These are phyloP conservation scores for Patella pellucida DNA, from an alignment of 2,888 invertebrate species.

Conservation along the genomic window DNA sequence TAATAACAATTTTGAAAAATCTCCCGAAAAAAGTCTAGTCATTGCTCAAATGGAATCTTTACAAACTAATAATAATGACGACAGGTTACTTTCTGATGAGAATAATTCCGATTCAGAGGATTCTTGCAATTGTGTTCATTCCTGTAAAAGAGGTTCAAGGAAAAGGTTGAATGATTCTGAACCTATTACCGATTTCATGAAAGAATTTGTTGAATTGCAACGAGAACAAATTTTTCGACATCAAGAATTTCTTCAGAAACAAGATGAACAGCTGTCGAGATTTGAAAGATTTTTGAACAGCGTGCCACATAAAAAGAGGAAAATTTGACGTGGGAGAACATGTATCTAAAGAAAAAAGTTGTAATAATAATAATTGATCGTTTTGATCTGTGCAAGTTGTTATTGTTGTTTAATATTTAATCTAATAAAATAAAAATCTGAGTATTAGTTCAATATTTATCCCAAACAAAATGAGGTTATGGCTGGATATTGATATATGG, in stretches of 20 bases:
- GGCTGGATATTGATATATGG: too few species aligned
- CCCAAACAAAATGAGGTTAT: too few species aligned
- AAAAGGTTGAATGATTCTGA: neutral
- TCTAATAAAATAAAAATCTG: too few species aligned
- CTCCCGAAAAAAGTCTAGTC: neutral
- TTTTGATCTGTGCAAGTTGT: too few species aligned
- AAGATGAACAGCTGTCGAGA: neutral
- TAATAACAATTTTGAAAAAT: too few species aligned
- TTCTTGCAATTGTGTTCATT: neutral
- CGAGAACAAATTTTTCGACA: neutral
- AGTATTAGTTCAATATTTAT: too few species aligned
- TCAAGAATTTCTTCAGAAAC: neutral
- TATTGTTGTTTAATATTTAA: too few species aligned
- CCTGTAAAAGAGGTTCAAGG: neutral
- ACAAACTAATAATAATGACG: neutral
- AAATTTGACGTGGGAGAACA: too few species aligned
- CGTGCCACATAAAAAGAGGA: neutral
- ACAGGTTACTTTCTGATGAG: neutral
- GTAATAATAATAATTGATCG: too few species aligned
- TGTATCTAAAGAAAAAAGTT: too few species aligned
- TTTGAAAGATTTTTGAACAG: constrained; percentile 1
- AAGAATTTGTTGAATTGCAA: constrained; percentile 8
- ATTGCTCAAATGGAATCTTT: neutral
- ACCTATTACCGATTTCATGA: neutral
- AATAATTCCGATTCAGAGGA: neutral